Percentiles rank a stretch among this genome's conserved stretches.
These are phyloP conservation scores for Aleiodes testaceus DNA, from an alignment of 2,888 invertebrate genomes.

Conservation along the genomic window DNA sequence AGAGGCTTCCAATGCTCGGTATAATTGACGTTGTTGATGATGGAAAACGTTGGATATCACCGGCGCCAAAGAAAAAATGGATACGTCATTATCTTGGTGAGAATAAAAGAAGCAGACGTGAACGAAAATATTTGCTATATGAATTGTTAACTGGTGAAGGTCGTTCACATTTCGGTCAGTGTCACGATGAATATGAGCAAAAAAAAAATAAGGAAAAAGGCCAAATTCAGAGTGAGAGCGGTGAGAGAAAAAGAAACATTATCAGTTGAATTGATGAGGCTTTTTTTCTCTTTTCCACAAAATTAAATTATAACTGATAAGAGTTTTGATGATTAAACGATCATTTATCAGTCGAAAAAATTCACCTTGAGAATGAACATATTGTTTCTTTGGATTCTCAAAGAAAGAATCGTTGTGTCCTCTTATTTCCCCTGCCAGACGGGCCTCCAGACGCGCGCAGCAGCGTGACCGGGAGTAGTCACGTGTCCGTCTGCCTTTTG, in stretches of 20 bases:
- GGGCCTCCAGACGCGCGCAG: conserved; percentile 42
- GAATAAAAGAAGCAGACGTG: conserved; percentile 38
- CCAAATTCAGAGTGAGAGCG: no score
- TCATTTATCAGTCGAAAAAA: no score
- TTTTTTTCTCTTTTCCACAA: no score
- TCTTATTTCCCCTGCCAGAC: conserved; percentile 21
- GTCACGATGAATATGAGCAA: no score
- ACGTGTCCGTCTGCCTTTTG: conserved; percentile 49
- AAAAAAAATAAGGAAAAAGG: no score
- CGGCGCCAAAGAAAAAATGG: conserved; percentile 84
- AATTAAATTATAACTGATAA: no score
- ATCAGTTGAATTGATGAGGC: no score
- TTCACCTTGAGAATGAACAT: not conserved
- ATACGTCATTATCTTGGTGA: conserved; percentile 80
- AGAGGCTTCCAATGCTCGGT: conserved; percentile 50
- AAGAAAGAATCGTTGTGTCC: conserved; percentile 13
- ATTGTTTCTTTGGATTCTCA: conserved; percentile 13
- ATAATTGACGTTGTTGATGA: conserved; percentile 58
- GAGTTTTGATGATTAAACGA: no score
- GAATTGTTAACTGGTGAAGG: no score
- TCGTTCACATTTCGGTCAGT: no score
- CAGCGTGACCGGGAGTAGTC: conserved; percentile 49
- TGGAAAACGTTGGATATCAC: conserved; percentile 71
- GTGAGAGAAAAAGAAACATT: no score
- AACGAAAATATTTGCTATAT: not conserved